Evolutionary conservation across 1,140 invertebrate genomes (phyloP).

Genomic region (Leptopilina clavipes): DNA sequence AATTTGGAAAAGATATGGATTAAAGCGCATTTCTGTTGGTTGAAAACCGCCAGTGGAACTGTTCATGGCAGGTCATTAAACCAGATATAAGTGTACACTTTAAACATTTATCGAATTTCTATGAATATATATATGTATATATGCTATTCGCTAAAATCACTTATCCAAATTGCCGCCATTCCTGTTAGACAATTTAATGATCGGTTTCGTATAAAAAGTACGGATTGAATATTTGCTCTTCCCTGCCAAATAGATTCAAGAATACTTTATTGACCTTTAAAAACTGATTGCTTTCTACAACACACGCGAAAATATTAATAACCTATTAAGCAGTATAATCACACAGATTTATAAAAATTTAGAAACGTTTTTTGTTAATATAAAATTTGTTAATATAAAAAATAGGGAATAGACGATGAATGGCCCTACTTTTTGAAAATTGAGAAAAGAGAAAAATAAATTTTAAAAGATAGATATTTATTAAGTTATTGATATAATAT

Average conservation of each 20-base stretch:
- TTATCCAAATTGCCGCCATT: not conserved
- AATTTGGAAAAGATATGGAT: not conserved
- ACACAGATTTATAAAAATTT: no score
- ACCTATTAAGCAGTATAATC: no score
- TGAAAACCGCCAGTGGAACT: not conserved
- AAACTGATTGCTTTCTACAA: not conserved
- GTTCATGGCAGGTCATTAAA: not conserved
- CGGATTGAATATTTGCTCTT: not conserved
- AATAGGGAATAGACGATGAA: no score
- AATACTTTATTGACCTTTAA: not conserved
- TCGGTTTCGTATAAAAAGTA: not conserved
- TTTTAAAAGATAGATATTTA: no score
- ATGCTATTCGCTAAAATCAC: not conserved
- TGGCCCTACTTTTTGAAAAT: no score
- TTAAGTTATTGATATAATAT: no score
- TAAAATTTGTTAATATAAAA: no score
- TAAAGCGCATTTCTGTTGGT: not conserved
- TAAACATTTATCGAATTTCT: slow-evolving; percentile 17
- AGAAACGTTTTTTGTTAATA: no score
- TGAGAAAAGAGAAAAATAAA: no score
- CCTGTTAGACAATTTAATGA: not conserved
- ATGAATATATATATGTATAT: not conserved
- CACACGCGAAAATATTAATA: no score
- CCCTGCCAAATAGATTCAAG: not conserved
- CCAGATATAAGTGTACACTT: not conserved